Base-by-base conservation (phyloP, 2,113 vertebrate genomes). In the zebrafish (Danio rerio) region DNA sequence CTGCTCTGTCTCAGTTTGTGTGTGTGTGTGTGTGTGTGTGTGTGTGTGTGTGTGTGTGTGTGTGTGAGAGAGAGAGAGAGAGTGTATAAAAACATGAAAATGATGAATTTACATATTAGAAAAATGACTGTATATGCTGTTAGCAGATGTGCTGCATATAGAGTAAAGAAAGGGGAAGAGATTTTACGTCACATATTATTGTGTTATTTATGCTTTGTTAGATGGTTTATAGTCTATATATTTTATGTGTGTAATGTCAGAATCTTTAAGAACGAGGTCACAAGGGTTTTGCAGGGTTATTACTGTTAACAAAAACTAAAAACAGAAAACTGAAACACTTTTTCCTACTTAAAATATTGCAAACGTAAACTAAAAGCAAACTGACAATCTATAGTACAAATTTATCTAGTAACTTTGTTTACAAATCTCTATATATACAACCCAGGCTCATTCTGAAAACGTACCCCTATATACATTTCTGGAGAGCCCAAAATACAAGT, bases 11-110 rank as follows among this genome's bases (percentile, higher is more conserved):
- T 58, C 81, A 12, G 85, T 66, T 68, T 53, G 72, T 58, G 77
- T 56, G 77, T 71, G 78, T 81, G 87, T 89, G 90, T 88, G 77
- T 82, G 85, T 89, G 85, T 87, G 88, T 88, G 83, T 69, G 74
- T 45, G 81, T 72, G 81, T 47, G 62, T 77, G 70, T 13, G 69
- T 77, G n/a, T 70, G 18, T 78, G 49, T 83, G 81, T 70, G 84
- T 66, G 61, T 78, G 77, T 55, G 13, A 31, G 31, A 31, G 31
- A 31, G 31, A 31, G 31, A 31, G 31, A 31, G 31, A 31, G 31
- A 31, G 31, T 31, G 31, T 31, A 18, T 68, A 47, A 21, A 21
- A 61, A 6, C 58, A 61, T 61, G 18, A 11, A 61, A 61, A 47
- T 69, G 9, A 18, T 47, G 65, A 69, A 47, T 47, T 68, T 47